Base-by-base conservation (phyloP, 2,888 invertebrate species). In the Drosophila borborema region DNA sequence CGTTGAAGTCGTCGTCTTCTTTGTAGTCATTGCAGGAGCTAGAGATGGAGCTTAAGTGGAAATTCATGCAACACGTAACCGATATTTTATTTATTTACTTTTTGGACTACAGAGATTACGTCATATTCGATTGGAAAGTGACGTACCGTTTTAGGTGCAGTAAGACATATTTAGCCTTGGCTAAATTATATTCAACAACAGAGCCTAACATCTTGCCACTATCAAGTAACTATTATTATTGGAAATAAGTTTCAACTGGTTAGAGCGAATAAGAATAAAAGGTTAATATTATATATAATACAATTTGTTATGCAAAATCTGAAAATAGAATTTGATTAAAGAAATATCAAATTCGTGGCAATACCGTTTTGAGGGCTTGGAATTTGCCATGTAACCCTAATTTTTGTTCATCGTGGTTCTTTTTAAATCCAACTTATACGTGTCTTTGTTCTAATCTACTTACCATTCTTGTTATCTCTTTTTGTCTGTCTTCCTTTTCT, bases 21-120 rank as follows among this genome's bases (percentile, higher is more conserved):
- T 18, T 18, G 49, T 51, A 31, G 69, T 53, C 74, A 40, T 59
- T 51, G 59, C 51, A 48, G 23, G 48, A 63, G 48, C 31, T 63
- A 48, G 64, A 62, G 66, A 58, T 71, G 83, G 53, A 64, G 68
- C 64, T 74, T 45, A 67, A 78, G 51, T 60, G 63, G 55, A 56
- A 74, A 66, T 14, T 40, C 79, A 73, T 63, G 74, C 43, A 63
- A 67, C 63, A 78, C 74, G 74, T 67, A 67, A 67, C 55, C 67
- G 74, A 79, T 79, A 64, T 79, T 68, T 68, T 59, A 54, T 74
- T 43, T 61, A 20, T 43, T 34, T 36, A n/a, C 56, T 62, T 59
- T 40, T 58, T 45, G 48, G 12, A n/a, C 49, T 16, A 23, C 12
- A 12, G 34, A 55, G 43, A 54, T 75, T 62, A 59, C 62, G 54